Base-by-base conservation (phyloP, 2,888 invertebrate genomes). In the Chymomyza procnemis region DNA sequence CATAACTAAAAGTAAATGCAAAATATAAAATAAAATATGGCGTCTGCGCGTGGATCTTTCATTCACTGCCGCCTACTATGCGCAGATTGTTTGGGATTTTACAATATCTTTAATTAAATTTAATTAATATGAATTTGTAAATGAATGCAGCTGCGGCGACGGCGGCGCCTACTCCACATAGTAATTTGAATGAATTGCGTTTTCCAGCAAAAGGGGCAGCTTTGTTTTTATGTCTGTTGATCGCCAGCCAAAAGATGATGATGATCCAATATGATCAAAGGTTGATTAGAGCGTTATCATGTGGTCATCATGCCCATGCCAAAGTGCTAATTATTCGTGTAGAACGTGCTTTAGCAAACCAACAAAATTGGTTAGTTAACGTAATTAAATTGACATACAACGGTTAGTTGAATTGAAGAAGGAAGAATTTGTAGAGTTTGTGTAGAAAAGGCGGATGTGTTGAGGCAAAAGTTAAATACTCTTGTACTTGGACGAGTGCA, bases 111-210 rank as follows among this genome's bases (percentile, higher is more conserved):
- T 18, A 48, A 18, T 18, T 19, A 50, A 68, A 76, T 76, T 74
- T 56, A 71, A 76, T 76, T 76, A 74, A 64, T 65, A 76, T 67
- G 61, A 68, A 67, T 34, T 22, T 66, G 76, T 64, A 66, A 76
- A 76, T 76, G 41, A 71, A 74, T 21, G 16, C 34, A 34, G 9
- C 30, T 30, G 30, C 30, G n/a, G n/a, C n/a, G n/a, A n/a, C 34
- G 9, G 9, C 50, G 16, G 57, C 56, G 63, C 46, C 14, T 48
- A 1, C 18, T 12, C 18, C 50, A 50, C 16, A 50, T 2, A 18
- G 19, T 18, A 19, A 50, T 61, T 12, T 64, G 60, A 60, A 63
- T 61, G n/a, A 14, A 54, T 46, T 41, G 18, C 22, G 21, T 52
- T 50, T 47, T 56, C 41, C 16, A 1, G 5, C 4, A 34, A 34